Evolutionary conservation across 2,113 vertebrate species (phyloP).

Genomic region (Coptodon rendalli): DNA sequence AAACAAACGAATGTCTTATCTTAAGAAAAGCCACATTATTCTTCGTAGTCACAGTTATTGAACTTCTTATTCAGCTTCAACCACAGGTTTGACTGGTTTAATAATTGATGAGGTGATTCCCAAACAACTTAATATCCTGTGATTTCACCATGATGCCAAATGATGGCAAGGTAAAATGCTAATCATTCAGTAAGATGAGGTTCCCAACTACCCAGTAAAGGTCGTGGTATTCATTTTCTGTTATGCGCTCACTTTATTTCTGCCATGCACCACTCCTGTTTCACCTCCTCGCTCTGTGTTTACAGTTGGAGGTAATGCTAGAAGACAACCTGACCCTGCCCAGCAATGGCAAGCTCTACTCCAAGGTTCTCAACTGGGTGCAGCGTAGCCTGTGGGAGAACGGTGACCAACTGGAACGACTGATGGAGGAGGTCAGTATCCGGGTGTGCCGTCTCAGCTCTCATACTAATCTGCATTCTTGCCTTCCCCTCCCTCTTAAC

Average conservation of each 20-base stretch:
- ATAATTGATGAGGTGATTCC: neutral
- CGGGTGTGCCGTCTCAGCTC: neutral
- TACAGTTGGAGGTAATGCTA: slow-evolving; percentile 95
- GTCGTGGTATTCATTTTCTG: neutral
- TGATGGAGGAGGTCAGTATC: slow-evolving; percentile 98
- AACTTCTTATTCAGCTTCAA: neutral
- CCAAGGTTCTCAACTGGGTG: slow-evolving; percentile 98
- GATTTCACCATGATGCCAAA: neutral
- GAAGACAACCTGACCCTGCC: slow-evolving; percentile 94
- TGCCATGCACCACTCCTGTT: neutral
- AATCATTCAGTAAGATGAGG: neutral
- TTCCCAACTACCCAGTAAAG: neutral
- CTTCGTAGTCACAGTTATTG: neutral
- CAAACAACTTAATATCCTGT: neutral
- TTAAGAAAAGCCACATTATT: no score
- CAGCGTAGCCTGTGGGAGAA: slow-evolving; percentile 98
- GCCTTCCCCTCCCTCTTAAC: slow-evolving; percentile 10
- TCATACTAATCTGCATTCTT: neutral
- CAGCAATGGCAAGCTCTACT: slow-evolving; percentile 96
- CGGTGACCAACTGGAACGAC: slow-evolving; percentile 87
- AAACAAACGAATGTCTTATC: neutral
- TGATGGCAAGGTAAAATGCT: neutral
- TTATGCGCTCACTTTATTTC: neutral
- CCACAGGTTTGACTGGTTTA: neutral
- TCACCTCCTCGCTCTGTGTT: neutral